Evolutionary conservation across 2,888 invertebrate species (phyloP).

Genomic region (Shargacucullia verbasci): DNA sequence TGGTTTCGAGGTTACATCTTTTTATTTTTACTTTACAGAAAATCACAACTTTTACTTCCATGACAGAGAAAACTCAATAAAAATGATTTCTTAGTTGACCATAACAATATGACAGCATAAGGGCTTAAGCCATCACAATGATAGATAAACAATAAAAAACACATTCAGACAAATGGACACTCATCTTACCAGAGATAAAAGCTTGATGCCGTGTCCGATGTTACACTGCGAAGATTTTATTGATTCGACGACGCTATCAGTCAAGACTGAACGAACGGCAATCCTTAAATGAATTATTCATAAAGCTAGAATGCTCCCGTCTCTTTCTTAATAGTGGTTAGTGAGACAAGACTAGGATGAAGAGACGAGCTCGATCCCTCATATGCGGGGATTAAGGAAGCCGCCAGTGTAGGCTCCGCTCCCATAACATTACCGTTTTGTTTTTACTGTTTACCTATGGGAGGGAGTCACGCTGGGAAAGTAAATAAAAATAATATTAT

Average conservation of each 20-base stretch:
- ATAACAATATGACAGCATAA: constrained; percentile 14
- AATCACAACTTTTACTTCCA: too few relatives aligned
- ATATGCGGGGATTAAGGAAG: constrained; percentile 60
- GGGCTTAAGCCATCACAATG: constrained; percentile 24
- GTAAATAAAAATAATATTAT: constrained; percentile 65
- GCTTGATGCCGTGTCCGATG: constrained; percentile 59
- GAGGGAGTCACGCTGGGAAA: constrained; percentile 51
- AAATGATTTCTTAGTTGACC: constrained; percentile 9
- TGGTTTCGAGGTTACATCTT: too few relatives aligned
- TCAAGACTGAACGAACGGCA: constrained; percentile 68
- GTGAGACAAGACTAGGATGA: constrained; percentile 64
- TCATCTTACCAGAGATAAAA: constrained; percentile 56
- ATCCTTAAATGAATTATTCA: constrained; percentile 73
- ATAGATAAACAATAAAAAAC: constrained; percentile 46
- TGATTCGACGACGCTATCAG: constrained; percentile 71
- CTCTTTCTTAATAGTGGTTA: constrained; percentile 72
- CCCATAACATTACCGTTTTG: constrained; percentile 47
- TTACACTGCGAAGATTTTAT: constrained; percentile 67
- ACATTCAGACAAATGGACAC: constrained; percentile 49
- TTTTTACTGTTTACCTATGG: constrained; percentile 54
- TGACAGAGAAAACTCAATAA: not conserved
- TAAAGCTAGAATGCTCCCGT: constrained; percentile 60
- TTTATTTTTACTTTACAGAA: too few relatives aligned
- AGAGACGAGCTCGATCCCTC: constrained; percentile 42
- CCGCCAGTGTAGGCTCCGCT: constrained; percentile 18